These are phyloP conservation scores for Alectura lathami DNA, from an alignment of 2,113 vertebrate species.

Conservation along the genomic window DNA sequence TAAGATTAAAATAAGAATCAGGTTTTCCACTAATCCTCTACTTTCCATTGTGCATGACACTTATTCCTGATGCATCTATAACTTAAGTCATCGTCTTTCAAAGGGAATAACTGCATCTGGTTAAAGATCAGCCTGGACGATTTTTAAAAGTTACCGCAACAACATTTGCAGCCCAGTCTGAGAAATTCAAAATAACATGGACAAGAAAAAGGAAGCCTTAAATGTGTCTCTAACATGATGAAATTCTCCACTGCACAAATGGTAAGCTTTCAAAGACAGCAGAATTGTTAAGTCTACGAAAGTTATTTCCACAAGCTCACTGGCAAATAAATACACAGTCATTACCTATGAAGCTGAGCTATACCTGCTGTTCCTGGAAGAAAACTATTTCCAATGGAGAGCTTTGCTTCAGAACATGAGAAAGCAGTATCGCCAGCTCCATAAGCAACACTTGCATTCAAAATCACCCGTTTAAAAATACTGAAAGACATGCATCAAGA, in stretches of 20 bases:
- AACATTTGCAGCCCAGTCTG: background rate
- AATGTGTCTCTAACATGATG: background rate
- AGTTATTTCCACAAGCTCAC: background rate
- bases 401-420: background rate
- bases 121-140: background rate
- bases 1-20: background rate
- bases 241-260: background rate
- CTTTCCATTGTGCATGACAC: background rate
- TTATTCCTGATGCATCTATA: no score
- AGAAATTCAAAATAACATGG: background rate
- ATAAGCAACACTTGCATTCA: background rate
- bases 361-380: background rate
- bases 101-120: background rate
- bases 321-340: background rate
- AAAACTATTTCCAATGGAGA: background rate
- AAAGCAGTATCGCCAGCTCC: background rate
- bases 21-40: background rate
- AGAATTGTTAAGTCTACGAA: background rate
- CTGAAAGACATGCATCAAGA: background rate
- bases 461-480: background rate
- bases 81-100: background rate
- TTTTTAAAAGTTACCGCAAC: background rate
- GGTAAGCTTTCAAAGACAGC: background rate
- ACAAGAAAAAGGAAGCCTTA: background rate
- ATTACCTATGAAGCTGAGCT: background rate